These are phyloP conservation scores for Rhynchophorus ferrugineus DNA, from an alignment of 1,140 invertebrate genomes.

Conservation along the genomic window DNA sequence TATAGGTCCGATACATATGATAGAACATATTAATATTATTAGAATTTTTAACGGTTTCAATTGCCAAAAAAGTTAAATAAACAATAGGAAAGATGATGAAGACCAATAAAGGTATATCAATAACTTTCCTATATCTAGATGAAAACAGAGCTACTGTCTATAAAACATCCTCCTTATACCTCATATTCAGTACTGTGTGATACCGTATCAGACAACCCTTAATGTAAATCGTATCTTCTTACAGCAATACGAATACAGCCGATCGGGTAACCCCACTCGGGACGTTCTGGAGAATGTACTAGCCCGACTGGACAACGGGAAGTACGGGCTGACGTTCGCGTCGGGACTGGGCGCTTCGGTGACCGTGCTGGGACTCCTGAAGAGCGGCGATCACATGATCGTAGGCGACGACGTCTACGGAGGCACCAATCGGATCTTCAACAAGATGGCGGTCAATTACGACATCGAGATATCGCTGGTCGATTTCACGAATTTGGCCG, in stretches of 20 bases:
- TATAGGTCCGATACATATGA: no score
- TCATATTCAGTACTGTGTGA: no score
- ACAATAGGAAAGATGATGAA: no score
- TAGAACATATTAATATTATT: no score
- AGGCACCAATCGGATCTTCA: constrained; percentile 68
- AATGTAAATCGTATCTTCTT: no score
- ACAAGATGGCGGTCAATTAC: constrained; percentile 55
- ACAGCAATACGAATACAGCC: constrained; percentile 85
- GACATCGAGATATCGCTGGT: constrained; percentile 72
- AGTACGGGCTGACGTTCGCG: constrained; percentile 78
- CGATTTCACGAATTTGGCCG: constrained; percentile 65
- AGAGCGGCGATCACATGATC: constrained; percentile 83
- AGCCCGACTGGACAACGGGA: constrained; percentile 83
- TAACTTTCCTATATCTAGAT: no score
- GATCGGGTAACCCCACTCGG: constrained; percentile 92
- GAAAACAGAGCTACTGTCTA: no score
- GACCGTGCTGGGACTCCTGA: constrained; percentile 66
- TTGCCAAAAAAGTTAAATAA: no score
- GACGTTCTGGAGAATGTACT: constrained; percentile 83
- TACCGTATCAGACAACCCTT: no score
- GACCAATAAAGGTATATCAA: no score
- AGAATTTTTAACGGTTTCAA: no score
- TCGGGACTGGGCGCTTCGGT: constrained; percentile 86
- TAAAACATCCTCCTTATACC: no score
- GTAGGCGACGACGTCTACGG: constrained; percentile 94